Conservation (phyloP, 2,113 vertebrate species). For the Ibidorhyncha struthersii region DNA sequence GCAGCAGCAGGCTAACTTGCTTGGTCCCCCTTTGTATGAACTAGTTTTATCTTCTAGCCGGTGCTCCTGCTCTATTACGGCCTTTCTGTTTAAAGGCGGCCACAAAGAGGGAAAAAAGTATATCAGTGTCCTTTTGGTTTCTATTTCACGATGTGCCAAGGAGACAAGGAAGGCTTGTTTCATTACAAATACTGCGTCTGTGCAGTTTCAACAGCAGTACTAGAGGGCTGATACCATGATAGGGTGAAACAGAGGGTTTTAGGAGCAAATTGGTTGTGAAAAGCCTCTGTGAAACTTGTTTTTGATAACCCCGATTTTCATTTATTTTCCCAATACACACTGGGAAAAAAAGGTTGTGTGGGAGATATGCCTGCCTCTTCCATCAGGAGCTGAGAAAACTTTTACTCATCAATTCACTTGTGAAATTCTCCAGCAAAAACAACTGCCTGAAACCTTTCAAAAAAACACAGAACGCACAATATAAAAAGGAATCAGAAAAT, state of each 20-base stretch:
- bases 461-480: not conserved
- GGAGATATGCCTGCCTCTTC: not conserved
- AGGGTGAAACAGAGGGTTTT: not conserved
- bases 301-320: not conserved
- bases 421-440: constrained; percentile 12
- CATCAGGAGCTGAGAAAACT: not conserved
- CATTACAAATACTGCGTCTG: not conserved
- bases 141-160: not conserved
- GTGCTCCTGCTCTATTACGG: not conserved
- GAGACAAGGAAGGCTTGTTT: not conserved
- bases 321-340: not conserved
- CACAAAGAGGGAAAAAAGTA: not conserved
- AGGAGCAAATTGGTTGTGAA: not conserved
- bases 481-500: not conserved
- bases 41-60: not conserved
- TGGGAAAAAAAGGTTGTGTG: not conserved
- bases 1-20: not conserved
- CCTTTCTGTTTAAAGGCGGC: not conserved
- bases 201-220: not conserved
- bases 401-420: not conserved
- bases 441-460: not conserved
- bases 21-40: not conserved
- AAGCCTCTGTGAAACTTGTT: not conserved
- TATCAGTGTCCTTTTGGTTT: not conserved
- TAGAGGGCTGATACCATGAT: not conserved